A percentile compares a stretch with the other conserved stretches of the same genome.
These are phyloP conservation scores for Osmoderma eremita DNA, from an alignment of 2,888 invertebrate species.

Conservation along the genomic window DNA sequence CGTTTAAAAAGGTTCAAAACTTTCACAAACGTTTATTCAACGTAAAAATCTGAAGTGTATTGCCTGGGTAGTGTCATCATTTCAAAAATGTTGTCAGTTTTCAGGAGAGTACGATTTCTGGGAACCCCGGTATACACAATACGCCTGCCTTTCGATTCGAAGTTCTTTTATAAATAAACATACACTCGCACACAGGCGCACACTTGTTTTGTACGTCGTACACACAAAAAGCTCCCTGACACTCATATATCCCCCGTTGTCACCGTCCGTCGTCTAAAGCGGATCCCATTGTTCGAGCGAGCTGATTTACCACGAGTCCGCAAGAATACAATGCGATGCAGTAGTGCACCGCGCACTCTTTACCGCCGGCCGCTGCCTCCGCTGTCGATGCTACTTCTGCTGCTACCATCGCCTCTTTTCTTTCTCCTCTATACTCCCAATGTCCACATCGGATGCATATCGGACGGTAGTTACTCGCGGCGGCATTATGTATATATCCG, in stretches of 20 bases:
- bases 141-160: slow-evolving; percentile 18
- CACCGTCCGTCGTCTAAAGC: slow-evolving; percentile 53
- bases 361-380: slow-evolving; percentile 25
- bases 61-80: too few species aligned
- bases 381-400: slow-evolving; percentile 1
- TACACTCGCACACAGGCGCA: slow-evolving; percentile 31
- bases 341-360: slow-evolving; percentile 49
- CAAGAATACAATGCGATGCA: slow-evolving; percentile 60
- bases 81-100: too few species aligned
- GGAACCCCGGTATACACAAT: neutral
- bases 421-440: slow-evolving; percentile 38
- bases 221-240: slow-evolving; percentile 53
- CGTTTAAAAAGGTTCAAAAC: too few species aligned
- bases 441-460: slow-evolving; percentile 55
- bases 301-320: slow-evolving; percentile 59
- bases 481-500: slow-evolving; percentile 51
- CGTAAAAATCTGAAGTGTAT: too few species aligned
- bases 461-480: slow-evolving; percentile 50
- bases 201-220: slow-evolving; percentile 47
- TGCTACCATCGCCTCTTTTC: slow-evolving; percentile 12
- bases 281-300: slow-evolving; percentile 56
- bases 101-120: neutral
- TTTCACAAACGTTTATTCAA: too few species aligned
- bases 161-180: slow-evolving; percentile 48
- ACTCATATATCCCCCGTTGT: slow-evolving; percentile 56